A percentile compares a stretch with the other conserved stretches of the same genome.
phyloP scores from a whole-genome alignment of 2,888 invertebrate species.

The Heliconius charithonia region DNA sequence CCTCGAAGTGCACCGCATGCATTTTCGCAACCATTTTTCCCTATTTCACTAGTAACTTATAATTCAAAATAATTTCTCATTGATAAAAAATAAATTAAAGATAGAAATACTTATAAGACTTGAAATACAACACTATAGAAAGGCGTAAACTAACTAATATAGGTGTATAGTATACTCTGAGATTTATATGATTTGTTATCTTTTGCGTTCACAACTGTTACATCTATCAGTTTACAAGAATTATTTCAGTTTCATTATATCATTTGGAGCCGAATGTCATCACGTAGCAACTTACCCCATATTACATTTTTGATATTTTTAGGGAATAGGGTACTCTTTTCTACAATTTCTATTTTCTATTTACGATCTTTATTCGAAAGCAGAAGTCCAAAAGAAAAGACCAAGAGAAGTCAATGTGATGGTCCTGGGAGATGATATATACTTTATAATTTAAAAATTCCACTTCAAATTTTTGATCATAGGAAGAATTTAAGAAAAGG shows the following conservation, averaged over 20 bases:
- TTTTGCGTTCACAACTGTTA: background rate
- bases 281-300: no score
- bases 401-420: no score
- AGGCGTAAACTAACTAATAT: background rate
- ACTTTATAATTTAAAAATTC: no score
- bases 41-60: background rate
- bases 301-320: no score
- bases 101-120: background rate
- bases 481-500: no score
- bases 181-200: background rate
- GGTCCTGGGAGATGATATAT: no score
- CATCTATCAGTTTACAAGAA: background rate
- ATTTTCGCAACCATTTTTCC: slow-evolving; percentile 41
- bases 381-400: no score
- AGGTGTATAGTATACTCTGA: background rate
- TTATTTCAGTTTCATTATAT: background rate
- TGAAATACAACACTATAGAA: background rate
- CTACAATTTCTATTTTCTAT: no score
- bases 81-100: background rate
- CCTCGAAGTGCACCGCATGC: slow-evolving; percentile 40
- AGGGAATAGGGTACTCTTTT: no score
- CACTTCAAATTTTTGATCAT: no score
- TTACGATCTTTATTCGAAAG: no score
- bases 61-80: background rate
- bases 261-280: background rate